Percentiles rank a stretch among this genome's conserved stretches.
These are phyloP conservation scores for Polypedilum pembai DNA, from an alignment of 1,140 invertebrate genomes.

Conservation along the genomic window DNA sequence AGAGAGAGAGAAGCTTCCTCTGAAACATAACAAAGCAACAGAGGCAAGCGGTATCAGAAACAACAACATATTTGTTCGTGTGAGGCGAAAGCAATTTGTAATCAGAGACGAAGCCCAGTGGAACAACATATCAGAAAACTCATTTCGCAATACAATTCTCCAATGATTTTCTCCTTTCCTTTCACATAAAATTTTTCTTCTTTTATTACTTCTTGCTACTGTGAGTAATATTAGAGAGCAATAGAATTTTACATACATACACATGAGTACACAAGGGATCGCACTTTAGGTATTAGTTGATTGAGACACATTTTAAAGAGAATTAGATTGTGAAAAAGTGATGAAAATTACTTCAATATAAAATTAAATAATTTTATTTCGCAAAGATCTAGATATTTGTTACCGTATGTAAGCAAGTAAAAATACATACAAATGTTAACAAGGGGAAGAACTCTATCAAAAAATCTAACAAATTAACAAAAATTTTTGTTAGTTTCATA, in stretches of 20 bases:
- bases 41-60: neutral
- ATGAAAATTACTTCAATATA: neutral
- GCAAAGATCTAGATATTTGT: neutral
- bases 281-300: no score
- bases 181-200: neutral
- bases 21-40: neutral
- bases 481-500: no score
- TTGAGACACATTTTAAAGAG: no score
- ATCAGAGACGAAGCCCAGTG: constrained; percentile 10
- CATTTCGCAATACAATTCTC: constrained; percentile 10
- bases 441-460: no score
- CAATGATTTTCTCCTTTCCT: neutral
- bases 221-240: neutral
- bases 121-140: constrained; percentile 17
- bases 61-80: neutral
- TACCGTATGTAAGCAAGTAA: no score
- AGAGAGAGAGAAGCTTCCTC: neutral
- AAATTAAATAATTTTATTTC: neutral
- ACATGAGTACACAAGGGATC: no score
- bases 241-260: no score
- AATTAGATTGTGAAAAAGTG: no score
- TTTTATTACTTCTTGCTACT: neutral
- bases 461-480: no score
- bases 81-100: constrained; percentile 17
- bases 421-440: no score